Conservation (phyloP, 2,888 invertebrate species). For the Thyatira batis region DNA sequence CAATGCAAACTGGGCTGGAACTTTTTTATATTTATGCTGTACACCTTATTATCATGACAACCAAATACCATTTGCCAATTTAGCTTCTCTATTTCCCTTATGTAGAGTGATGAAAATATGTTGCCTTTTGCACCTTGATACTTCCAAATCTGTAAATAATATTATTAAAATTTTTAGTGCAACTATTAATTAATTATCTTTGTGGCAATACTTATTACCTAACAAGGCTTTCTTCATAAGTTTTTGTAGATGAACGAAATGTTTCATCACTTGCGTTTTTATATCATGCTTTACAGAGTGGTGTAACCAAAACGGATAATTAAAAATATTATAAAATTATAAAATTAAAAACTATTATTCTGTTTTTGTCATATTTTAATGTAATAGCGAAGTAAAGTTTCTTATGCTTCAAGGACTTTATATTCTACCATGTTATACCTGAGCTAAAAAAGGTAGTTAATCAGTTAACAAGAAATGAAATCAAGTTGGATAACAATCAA, state of each 20-base stretch:
- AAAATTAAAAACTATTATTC: too few species aligned
- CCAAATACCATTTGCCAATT: conserved; percentile 84
- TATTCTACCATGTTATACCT: too few species aligned
- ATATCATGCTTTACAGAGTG: not conserved
- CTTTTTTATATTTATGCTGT: conserved; percentile 79
- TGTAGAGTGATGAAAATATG: conserved; percentile 87
- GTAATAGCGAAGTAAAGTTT: too few species aligned
- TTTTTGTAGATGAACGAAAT: not conserved
- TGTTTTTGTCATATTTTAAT: too few species aligned
- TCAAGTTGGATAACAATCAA: too few species aligned
- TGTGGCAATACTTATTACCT: not conserved
- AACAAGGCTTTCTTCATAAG: not conserved
- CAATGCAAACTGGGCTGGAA: conserved; percentile 73
- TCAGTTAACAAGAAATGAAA: too few species aligned
- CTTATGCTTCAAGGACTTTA: too few species aligned
- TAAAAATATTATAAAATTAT: too few species aligned
- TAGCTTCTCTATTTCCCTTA: conserved; percentile 63
- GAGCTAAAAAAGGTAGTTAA: too few species aligned
- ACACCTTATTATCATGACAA: conserved; percentile 87
- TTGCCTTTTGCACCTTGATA: conserved; percentile 83
- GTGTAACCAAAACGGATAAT: not conserved
- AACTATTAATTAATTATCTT: too few species aligned
- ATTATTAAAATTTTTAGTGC: not conserved
- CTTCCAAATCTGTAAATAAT: conserved; percentile 83
- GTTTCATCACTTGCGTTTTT: not conserved